A percentile compares a stretch with the other conserved stretches of the same genome.
Conservation (phyloP, 2,797 vertebrate species). For the Pteronotus mesoamericanus region DNA sequence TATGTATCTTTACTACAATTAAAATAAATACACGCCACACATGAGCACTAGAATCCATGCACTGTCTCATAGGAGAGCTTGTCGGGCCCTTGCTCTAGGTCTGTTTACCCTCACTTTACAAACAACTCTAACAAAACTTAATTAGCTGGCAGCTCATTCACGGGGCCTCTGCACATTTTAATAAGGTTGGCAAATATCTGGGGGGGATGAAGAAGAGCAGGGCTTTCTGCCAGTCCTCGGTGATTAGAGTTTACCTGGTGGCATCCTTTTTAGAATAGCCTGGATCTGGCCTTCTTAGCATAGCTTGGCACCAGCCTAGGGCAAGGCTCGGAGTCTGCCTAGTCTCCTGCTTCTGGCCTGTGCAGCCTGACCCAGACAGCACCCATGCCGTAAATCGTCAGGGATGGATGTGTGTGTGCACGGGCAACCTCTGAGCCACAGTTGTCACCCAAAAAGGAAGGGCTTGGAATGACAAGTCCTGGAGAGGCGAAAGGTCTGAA, state of each 20-base stretch:
- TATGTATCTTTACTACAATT: background rate
- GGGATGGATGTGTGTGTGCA: fast-evolving
- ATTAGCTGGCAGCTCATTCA: background rate
- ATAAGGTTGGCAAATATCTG: background rate
- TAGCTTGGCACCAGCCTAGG: background rate
- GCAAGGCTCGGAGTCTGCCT: background rate
- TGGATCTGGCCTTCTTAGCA: background rate
- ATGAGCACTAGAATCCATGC: background rate
- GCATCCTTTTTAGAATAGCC: background rate
- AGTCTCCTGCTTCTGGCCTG: background rate
- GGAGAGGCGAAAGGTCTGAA: background rate
- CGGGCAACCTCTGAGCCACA: no score
- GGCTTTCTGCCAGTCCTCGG: background rate
- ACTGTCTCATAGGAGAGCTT: background rate
- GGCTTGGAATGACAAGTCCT: background rate
- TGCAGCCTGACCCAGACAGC: background rate
- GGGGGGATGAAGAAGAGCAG: background rate
- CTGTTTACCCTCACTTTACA: background rate
- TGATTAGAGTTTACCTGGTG: background rate
- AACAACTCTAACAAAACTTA: background rate
- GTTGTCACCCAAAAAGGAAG: background rate
- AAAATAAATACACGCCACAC: background rate
- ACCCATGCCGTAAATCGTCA: background rate
- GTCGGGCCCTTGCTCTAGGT: background rate
- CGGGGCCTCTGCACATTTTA: background rate